phyloP scores from a whole-genome alignment of 2,797 vertebrate species.

The Austrolebias charrua region DNA sequence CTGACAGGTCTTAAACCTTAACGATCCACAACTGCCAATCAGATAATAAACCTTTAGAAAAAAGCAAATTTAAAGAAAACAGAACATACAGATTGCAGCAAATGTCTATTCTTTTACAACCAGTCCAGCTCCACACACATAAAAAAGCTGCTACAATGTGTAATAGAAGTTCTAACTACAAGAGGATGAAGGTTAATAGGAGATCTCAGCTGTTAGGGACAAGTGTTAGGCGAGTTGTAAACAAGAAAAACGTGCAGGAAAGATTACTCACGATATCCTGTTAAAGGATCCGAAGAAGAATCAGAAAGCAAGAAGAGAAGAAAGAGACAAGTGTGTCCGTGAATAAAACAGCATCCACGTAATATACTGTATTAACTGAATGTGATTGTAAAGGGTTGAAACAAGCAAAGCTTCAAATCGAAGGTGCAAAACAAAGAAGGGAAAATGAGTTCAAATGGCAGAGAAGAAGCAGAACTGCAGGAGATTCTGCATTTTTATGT shows the following conservation, averaged over 20 bases:
- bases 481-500: constrained; percentile 24
- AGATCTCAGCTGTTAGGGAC: constrained; percentile 1
- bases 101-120: not conserved
- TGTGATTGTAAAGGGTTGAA: constrained; percentile 13
- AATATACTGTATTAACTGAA: not conserved
- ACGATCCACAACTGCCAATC: constrained; percentile 1
- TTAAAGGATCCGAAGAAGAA: constrained; percentile 50
- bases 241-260: constrained; percentile 13
- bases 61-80: not conserved
- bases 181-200: constrained; percentile 50
- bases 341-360: constrained; percentile 8
- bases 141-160: not conserved
- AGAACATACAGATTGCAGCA: not conserved
- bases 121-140: not conserved
- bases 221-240: constrained; percentile 17
- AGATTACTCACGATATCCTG: constrained; percentile 98
- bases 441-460: constrained; percentile 8
- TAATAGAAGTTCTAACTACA: constrained; percentile 8
- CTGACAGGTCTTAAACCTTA: not conserved
- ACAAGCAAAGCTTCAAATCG: constrained; percentile 3
- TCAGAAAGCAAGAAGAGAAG: constrained; percentile 46
- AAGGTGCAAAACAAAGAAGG: constrained; percentile 13
- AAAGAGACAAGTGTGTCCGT: constrained; percentile 27
- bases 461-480: not conserved
- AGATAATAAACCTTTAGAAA: not conserved